These are phyloP conservation scores for Lasioglossum marginatum DNA, from an alignment of 2,888 invertebrate species.

Conservation along the genomic window DNA sequence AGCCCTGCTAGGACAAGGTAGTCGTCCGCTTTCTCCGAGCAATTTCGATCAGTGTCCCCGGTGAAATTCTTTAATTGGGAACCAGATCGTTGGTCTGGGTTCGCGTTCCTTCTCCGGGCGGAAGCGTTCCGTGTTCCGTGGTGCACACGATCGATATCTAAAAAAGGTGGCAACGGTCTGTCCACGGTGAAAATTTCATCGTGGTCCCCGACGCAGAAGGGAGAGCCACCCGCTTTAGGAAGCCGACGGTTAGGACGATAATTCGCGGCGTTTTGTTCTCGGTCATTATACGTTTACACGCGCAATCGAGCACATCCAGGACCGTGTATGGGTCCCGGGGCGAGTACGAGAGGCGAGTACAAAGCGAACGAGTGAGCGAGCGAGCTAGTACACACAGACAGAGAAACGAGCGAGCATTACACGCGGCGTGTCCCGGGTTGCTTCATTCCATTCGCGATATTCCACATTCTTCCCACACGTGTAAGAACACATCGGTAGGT, in stretches of 20 bases:
- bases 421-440: constrained; percentile 75
- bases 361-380: neutral
- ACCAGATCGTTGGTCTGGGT: neutral
- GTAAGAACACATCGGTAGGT: constrained; percentile 78
- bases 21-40: neutral
- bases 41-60: neutral
- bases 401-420: constrained; percentile 54
- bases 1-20: neutral
- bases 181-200: constrained; percentile 29
- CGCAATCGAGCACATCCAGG: constrained; percentile 64
- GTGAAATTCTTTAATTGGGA: constrained; percentile 12
- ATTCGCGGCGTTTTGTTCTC: constrained; percentile 71
- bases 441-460: constrained; percentile 82
- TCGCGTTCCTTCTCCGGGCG: neutral
- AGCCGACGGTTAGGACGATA: constrained; percentile 52
- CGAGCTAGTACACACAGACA: constrained; percentile 30
- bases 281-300: constrained; percentile 69
- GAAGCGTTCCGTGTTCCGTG: neutral
- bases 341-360: neutral
- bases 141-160: neutral
- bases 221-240: constrained; percentile 51
- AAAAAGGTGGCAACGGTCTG: neutral
- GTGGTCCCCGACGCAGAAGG: neutral
- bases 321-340: constrained; percentile 40
- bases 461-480: constrained; percentile 84